Conservation (phyloP, 2,888 invertebrate genomes). For the Drosophila austrosaltans region DNA sequence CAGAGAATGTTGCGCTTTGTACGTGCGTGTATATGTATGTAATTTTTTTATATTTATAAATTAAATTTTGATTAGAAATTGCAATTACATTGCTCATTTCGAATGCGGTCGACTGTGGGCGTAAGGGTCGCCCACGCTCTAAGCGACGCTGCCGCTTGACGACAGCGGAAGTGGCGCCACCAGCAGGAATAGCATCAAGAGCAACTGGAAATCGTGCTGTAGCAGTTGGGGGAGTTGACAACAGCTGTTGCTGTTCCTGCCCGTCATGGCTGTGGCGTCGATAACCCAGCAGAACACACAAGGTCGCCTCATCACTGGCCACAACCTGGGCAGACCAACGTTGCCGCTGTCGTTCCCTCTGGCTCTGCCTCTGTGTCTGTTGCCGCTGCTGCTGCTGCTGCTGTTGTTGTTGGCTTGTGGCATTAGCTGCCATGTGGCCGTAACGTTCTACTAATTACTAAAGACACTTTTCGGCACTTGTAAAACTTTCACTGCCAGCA, state of each 20-base stretch:
- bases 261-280: constrained; percentile 52
- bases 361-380: not conserved
- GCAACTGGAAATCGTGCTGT: constrained; percentile 22
- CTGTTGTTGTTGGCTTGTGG: constrained; percentile 1
- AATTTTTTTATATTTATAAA: constrained; percentile 2
- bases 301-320: constrained; percentile 69
- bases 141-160: constrained; percentile 55
- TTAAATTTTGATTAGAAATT: constrained; percentile 20
- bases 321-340: constrained; percentile 80
- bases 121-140: constrained; percentile 52
- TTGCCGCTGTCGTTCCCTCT: constrained; percentile 26
- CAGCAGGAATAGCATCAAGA: constrained; percentile 1
- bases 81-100: constrained; percentile 66
- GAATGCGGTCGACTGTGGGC: constrained; percentile 66
- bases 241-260: constrained; percentile 13
- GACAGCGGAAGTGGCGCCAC: constrained; percentile 53
- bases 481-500: constrained; percentile 17
- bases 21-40: not conserved
- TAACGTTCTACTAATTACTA: not conserved
- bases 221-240: constrained; percentile 30
- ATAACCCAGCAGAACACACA: constrained; percentile 76
- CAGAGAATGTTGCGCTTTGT: constrained; percentile 19
- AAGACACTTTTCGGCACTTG: constrained; percentile 11
- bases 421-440: constrained; percentile 37
- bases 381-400: not conserved